phyloP scores from a whole-genome alignment of 2,888 invertebrate genomes.

The Stenotaenia linearis region DNA sequence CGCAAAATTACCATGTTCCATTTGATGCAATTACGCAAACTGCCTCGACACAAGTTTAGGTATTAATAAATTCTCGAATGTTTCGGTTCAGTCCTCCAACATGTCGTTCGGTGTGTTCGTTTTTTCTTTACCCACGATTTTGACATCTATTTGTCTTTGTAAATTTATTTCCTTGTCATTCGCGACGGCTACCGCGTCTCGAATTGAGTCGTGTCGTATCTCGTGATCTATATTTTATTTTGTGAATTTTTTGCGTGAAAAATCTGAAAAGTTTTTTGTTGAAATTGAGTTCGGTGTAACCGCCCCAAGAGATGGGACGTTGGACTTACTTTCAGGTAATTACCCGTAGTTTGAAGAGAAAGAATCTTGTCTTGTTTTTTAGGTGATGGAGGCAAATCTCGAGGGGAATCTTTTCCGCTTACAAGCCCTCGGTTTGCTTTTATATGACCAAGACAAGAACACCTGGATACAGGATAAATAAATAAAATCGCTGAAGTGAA shows the following conservation, averaged over 20 bases:
- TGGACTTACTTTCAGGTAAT: slow-evolving; percentile 10
- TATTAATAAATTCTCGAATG: not conserved
- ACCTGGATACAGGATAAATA: not conserved
- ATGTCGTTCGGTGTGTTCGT: not conserved
- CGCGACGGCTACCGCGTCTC: not conserved
- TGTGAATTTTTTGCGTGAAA: not conserved
- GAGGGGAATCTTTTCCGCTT: not conserved
- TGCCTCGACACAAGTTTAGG: not conserved
- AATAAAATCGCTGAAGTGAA: not conserved
- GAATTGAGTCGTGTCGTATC: not conserved
- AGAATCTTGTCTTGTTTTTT: slow-evolving; percentile 7
- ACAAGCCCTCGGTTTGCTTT: not conserved
- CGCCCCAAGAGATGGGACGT: not conserved
- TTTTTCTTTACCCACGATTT: not conserved
- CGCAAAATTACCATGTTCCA: not conserved
- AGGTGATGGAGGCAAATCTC: slow-evolving; percentile 20
- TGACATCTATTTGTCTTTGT: not conserved
- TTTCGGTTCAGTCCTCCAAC: not conserved
- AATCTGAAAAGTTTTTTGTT: not conserved
- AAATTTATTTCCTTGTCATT: not conserved
- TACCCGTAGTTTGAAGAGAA: slow-evolving; percentile 14
- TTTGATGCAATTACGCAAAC: not conserved
- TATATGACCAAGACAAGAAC: slow-evolving; percentile 1
- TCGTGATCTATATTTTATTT: not conserved
- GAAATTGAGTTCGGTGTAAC: slow-evolving; percentile 4